Base-by-base conservation (phyloP, 30 jellyfish, hydroid and myxozoan genomes). In the Aurelia sp. region DNA sequence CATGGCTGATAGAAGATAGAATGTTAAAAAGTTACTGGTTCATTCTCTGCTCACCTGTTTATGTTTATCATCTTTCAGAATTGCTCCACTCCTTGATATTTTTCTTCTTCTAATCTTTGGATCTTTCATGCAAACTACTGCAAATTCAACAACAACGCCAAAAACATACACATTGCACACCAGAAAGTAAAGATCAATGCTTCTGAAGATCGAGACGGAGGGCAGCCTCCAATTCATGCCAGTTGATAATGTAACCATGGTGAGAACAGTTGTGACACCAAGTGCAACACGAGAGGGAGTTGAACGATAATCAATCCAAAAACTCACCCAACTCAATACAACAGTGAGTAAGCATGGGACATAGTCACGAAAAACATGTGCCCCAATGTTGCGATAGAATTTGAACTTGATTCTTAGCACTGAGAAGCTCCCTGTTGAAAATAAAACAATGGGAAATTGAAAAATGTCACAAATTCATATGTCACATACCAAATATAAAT, bases 211-310 rank as follows among this genome's bases (percentile, higher is more conserved):
- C 30, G 63, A 81, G 67, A 16, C 86, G 18, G 31, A 57, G 20
- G 59, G 82, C 5, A 50, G 50, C 67, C 40, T 74, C 62, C 52
- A 67, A 15, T 17, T 79, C 48, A 21, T 62, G 57, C 30, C 88
- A 15, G 24, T 67, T 65, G 30, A 35, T 13, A 84, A 20, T 8
- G 93, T 84, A 19, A 84, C 93, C 62, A 84, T 72, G 47, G 93
- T 72, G 60, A 84, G 61, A 8, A 84, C 90, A 47, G 93, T 84
- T 3, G 93, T 84, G 19, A 84, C 68, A 16, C 93, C 93, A 35
- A 84, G 80, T 13, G 93, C 63, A 30, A 72, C 80, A 13, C 93
- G 89, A 13, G 93, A 86, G 0, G 93, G 93, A 33, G 80, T 44
- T 9, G 88, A 68, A 17, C 71, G 66, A 59, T 68, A 70, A 72